Evolutionary conservation across 2,113 vertebrate species (phyloP).

Genomic region (Daboia siamensis): DNA sequence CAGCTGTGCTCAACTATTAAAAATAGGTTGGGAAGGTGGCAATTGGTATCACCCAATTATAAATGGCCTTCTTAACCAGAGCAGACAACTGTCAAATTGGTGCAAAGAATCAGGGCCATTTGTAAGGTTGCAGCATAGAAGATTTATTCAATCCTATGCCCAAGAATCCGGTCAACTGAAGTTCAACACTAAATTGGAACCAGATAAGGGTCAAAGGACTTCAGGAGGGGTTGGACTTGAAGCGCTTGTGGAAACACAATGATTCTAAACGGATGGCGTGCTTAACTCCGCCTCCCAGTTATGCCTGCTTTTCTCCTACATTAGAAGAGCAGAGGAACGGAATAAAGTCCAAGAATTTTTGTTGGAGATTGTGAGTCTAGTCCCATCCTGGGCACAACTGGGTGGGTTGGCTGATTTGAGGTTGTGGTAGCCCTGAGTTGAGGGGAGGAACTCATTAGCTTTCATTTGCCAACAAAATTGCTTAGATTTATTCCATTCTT

Average conservation of each 20-base stretch:
- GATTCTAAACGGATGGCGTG: not conserved
- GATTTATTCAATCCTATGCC: not conserved
- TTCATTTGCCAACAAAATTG: not conserved
- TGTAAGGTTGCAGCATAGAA: not conserved
- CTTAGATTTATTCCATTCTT: not conserved
- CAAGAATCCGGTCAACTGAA: not conserved
- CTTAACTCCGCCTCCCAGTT: not conserved
- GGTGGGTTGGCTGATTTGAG: not conserved
- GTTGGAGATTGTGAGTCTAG: not conserved
- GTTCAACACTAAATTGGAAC: not conserved
- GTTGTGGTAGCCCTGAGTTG: not conserved
- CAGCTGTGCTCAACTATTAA: not conserved
- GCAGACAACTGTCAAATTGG: not conserved
- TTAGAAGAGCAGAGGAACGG: not conserved
- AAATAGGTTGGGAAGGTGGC: not conserved
- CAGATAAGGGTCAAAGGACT: not conserved
- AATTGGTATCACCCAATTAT: not conserved
- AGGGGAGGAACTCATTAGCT: not conserved
- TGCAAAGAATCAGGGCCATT: not conserved
- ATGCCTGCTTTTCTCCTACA: not conserved
- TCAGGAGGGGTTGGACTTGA: not conserved
- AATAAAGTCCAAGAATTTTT: not conserved
- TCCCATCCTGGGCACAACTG: not conserved
- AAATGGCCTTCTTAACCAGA: not conserved
- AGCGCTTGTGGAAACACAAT: not conserved